Evolutionary conservation across 2,888 invertebrate genomes (phyloP), one percentile per base, ranked within the genome.

Genomic region (Listrodromus nycthemerus): DNA sequence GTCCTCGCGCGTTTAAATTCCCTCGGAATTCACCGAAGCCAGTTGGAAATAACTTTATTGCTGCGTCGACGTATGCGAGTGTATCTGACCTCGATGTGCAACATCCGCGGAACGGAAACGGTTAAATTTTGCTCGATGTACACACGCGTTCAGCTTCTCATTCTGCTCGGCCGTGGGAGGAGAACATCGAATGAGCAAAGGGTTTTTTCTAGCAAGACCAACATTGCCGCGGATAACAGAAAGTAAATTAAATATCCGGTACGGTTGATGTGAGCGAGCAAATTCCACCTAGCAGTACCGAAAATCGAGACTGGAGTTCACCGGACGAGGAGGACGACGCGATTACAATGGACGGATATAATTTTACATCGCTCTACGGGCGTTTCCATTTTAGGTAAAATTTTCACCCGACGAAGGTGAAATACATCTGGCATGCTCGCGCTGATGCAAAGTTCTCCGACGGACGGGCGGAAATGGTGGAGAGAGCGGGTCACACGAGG

Each of bases 21-120:
- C 24, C 69, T 67, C 67, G 76, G 67, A 67, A 77, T 77, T 61
- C 58, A 48, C 41, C 69, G 70, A 63, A 78, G 30, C 63, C 61
- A 50, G 69, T 78, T 50, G 69, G 37, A 70, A 70, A 70, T 70
- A 78, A 78, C 61, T 78, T 78, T 78, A 78, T 78, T 77, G 67
- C 75, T 74, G 48, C 66, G 45, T 27, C 33, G 52, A 21, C 13
- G 21, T 69, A 30, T 77, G 37, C 66, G 55, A 5, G 55, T 19
- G 45, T 65, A 45, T 79, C 65, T 71, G 79, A 71, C 79, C 71
- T 66, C 65, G 65, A 71, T 71, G 52, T 65, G 65, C 52, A 71
- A 66, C 79, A 30, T 66, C 66, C 27, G 52, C 33, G 58, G 19
- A 63, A 16, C 50, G 21, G 7, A 16, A 6, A 27, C 6, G 27